Percentiles rank a stretch among this genome's conserved stretches.
Evolutionary conservation across 2,888 invertebrate genomes (phyloP).

Genomic region (Drosophila acutilabella): DNA sequence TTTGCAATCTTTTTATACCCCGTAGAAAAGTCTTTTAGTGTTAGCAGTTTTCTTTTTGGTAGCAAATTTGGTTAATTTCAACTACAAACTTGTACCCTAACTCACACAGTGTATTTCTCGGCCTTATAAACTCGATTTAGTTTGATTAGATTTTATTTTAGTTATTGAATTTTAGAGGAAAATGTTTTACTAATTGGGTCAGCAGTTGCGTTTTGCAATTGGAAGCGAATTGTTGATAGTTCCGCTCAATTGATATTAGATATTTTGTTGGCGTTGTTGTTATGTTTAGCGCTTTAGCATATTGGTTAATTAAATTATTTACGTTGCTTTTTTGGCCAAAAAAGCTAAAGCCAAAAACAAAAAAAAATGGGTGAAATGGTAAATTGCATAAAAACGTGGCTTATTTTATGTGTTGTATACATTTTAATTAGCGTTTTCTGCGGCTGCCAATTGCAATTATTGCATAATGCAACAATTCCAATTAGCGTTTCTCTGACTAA

Average conservation of each 20-base stretch:
- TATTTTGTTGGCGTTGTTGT: conserved; percentile 26
- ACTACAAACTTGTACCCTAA: too few relatives aligned
- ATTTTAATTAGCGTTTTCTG: conserved; percentile 72
- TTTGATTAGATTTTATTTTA: background rate
- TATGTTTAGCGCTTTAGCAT: conserved; percentile 52
- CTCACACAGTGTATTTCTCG: too few relatives aligned
- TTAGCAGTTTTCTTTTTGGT: background rate
- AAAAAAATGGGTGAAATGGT: conserved; percentile 14
- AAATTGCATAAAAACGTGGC: conserved; percentile 9
- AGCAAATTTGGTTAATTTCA: too few relatives aligned
- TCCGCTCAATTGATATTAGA: conserved; percentile 50
- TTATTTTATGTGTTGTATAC: conserved; percentile 35
- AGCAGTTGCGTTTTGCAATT: conserved; percentile 28
- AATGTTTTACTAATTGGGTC: conserved; percentile 52
- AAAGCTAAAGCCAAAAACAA: conserved; percentile 12
- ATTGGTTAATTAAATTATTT: conserved; percentile 79
- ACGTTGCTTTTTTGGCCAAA: conserved; percentile 36
- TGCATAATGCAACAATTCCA: conserved; percentile 77
- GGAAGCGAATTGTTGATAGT: conserved; percentile 13
- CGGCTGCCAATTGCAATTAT: conserved; percentile 54
- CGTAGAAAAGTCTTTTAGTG: background rate
- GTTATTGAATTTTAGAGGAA: conserved; percentile 7
- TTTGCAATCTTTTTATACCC: conserved; percentile 11
- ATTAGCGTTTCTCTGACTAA: conserved; percentile 67
- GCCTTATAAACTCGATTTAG: too few relatives aligned